These are phyloP conservation scores for Clarias pachynema DNA, from an alignment of 2,797 vertebrate species.

Conservation along the genomic window DNA sequence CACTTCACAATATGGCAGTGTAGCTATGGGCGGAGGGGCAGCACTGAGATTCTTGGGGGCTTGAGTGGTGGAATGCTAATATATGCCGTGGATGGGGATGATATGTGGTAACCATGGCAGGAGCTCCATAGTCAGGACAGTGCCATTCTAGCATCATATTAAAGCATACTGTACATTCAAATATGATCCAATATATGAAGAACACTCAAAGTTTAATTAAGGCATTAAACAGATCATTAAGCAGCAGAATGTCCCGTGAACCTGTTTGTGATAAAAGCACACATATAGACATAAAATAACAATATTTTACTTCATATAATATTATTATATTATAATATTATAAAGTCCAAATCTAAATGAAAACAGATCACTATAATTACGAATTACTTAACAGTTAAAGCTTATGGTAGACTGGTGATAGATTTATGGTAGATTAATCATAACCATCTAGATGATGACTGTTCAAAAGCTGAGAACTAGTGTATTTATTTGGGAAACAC, in stretches of 20 bases:
- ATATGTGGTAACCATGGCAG: constrained; percentile 26
- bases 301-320: neutral
- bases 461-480: neutral
- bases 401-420: too few species aligned
- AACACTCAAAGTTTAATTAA: neutral
- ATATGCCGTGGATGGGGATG: constrained; percentile 5
- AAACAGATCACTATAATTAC: neutral
- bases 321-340: neutral
- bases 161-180: constrained; percentile 24
- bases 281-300: neutral
- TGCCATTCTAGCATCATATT: constrained; percentile 4
- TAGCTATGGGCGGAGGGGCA: constrained; percentile 32
- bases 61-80: constrained; percentile 44
- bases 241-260: too few species aligned
- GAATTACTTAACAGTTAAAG: neutral
- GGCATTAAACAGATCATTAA: constrained; percentile 5
- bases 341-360: neutral
- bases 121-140: constrained; percentile 20
- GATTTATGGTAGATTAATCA: neutral
- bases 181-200: constrained; percentile 7
- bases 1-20: constrained; percentile 53
- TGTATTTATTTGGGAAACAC: neutral
- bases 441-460: neutral
- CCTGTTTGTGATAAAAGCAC: neutral
- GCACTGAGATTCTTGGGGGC: constrained; percentile 43